These are phyloP conservation scores for Ectobius pallidus DNA, from an alignment of 2,888 invertebrate genomes.

Conservation along the genomic window DNA sequence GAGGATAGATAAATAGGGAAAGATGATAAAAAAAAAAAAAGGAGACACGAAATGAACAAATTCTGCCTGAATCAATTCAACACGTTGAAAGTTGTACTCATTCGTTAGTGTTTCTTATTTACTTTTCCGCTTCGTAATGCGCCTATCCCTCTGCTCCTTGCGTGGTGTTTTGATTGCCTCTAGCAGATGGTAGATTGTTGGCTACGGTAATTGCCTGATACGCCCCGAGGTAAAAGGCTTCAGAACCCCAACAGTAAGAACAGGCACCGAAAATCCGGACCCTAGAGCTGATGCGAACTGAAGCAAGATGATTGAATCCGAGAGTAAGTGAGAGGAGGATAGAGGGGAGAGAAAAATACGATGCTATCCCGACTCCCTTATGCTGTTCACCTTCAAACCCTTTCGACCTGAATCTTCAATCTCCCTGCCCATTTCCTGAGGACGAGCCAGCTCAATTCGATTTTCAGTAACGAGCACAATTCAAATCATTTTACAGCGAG, in stretches of 20 bases:
- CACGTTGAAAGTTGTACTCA: background rate
- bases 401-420: background rate
- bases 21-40: too few relatives aligned
- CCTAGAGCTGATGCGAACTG: background rate
- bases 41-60: too few relatives aligned
- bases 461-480: background rate
- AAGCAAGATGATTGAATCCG: background rate
- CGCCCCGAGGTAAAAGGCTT: background rate
- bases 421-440: background rate
- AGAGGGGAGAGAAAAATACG: too few relatives aligned
- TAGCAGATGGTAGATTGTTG: background rate
- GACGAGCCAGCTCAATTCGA: background rate
- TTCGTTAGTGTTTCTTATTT: too few relatives aligned
- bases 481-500: background rate
- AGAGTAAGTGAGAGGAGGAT: too few relatives aligned
- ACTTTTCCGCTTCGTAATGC: too few relatives aligned
- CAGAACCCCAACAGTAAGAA: background rate
- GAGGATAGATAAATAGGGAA: too few relatives aligned
- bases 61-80: too few relatives aligned
- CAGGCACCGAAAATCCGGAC: background rate
- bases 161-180: background rate
- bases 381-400: too few relatives aligned
- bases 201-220: background rate
- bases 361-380: too few relatives aligned
- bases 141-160: background rate